Percentiles rank a stretch among this genome's conserved stretches.
phyloP scores from a whole-genome alignment of 2,797 vertebrate species.

The Spizella passerina region DNA sequence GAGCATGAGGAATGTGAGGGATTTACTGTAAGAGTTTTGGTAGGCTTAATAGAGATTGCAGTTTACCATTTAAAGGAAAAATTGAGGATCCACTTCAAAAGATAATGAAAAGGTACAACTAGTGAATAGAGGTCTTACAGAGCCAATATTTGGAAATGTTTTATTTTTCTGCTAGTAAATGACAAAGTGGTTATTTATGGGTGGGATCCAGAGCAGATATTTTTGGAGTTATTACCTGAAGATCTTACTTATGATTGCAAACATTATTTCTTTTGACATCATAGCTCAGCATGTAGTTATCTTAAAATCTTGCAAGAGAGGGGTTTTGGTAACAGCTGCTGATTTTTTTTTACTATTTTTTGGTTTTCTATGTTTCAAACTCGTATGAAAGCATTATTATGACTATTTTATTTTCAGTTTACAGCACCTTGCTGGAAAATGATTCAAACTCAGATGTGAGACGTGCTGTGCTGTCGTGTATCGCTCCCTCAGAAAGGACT shows the following conservation, averaged over 20 bases:
- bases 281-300: neutral
- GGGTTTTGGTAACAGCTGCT: neutral
- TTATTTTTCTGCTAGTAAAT: neutral
- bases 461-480: constrained; percentile 91
- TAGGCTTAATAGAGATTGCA: neutral
- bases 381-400: neutral
- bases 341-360: neutral
- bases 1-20: fast-evolving
- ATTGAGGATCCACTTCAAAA: neutral
- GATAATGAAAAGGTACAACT: neutral
- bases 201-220: neutral
- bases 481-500: constrained; percentile 88
- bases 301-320: neutral
- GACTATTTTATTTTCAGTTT: constrained; percentile 79
- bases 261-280: neutral
- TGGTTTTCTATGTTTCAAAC: neutral
- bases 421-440: constrained; percentile 87
- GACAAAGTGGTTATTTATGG: neutral
- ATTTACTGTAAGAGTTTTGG: neutral
- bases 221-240: neutral
- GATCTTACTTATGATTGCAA: neutral
- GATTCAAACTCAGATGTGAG: constrained; percentile 92
- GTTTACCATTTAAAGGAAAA: neutral
- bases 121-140: neutral
- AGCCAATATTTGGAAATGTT: neutral